These are phyloP conservation scores for Sycophaga agraensis DNA, from an alignment of 1,140 invertebrate species.

Conservation along the genomic window DNA sequence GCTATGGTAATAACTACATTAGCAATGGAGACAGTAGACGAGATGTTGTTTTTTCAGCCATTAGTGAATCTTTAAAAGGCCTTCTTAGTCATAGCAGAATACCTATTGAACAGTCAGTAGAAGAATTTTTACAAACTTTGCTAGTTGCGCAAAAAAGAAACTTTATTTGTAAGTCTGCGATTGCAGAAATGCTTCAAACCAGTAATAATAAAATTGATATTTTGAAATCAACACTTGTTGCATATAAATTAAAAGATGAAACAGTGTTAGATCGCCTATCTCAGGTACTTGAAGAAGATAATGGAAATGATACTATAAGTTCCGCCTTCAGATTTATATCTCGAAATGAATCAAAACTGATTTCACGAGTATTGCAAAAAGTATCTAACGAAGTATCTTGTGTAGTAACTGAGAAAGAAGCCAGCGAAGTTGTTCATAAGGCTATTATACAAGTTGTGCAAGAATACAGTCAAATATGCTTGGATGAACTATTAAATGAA, in stretches of 20 bases:
- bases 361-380: constrained; percentile 59
- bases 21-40: constrained; percentile 56
- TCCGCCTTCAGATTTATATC: constrained; percentile 64
- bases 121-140: constrained; percentile 57
- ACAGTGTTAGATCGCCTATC: constrained; percentile 63
- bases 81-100: constrained; percentile 47
- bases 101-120: constrained; percentile 55
- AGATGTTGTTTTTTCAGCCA: constrained; percentile 61
- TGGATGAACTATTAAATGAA: constrained; percentile 58
- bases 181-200: constrained; percentile 43
- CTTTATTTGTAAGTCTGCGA: constrained; percentile 40
- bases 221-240: constrained; percentile 62
- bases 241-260: constrained; percentile 57
- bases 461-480: constrained; percentile 61
- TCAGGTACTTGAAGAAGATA: constrained; percentile 62
- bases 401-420: constrained; percentile 64
- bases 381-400: constrained; percentile 60
- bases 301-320: constrained; percentile 58
- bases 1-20: background rate
- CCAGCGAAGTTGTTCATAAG: constrained; percentile 63
- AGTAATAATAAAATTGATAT: constrained; percentile 62
- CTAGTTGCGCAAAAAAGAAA: constrained; percentile 47
- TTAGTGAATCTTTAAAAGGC: constrained; percentile 54
- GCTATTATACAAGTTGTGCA: constrained; percentile 65
- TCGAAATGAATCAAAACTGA: constrained; percentile 58